Evolutionary conservation across 2,113 vertebrate species (phyloP).

Genomic region (Entomyzon cyanotis): DNA sequence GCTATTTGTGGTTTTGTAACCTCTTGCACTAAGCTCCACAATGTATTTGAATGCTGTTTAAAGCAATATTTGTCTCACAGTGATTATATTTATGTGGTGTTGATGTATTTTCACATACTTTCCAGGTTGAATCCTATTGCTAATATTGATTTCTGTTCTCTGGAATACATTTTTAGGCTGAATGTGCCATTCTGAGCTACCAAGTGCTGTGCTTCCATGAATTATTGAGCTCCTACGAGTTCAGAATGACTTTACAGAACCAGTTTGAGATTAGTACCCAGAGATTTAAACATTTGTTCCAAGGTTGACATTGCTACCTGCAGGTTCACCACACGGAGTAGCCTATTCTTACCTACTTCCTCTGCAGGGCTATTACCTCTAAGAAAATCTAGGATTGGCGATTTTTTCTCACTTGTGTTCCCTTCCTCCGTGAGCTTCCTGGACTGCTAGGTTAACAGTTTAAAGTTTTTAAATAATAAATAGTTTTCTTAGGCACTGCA

Average conservation of each 20-base stretch:
- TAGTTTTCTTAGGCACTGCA: rapidly evolving
- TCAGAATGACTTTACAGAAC: not conserved
- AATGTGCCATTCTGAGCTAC: not conserved
- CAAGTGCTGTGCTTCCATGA: not conserved
- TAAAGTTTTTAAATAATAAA: not conserved
- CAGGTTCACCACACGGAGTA: not conserved
- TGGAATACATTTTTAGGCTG: not conserved
- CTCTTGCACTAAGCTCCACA: not conserved
- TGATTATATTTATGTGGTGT: not conserved
- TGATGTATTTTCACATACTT: not conserved
- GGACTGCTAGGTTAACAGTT: not conserved
- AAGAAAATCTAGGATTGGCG: rapidly evolving
- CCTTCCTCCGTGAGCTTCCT: not conserved
- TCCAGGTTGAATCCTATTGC: not conserved
- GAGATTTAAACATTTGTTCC: not conserved
- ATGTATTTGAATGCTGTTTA: not conserved
- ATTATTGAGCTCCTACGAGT: not conserved
- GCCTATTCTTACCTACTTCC: rapidly evolving
- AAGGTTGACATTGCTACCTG: not conserved
- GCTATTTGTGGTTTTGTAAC: not conserved
- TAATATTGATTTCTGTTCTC: not conserved
- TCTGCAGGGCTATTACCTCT: not conserved
- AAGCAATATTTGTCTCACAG: not conserved
- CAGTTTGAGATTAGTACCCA: not conserved
- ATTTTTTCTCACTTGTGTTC: not conserved